Conservation (phyloP, 1,140 invertebrate genomes). For the Calliopsis andreniformis region DNA sequence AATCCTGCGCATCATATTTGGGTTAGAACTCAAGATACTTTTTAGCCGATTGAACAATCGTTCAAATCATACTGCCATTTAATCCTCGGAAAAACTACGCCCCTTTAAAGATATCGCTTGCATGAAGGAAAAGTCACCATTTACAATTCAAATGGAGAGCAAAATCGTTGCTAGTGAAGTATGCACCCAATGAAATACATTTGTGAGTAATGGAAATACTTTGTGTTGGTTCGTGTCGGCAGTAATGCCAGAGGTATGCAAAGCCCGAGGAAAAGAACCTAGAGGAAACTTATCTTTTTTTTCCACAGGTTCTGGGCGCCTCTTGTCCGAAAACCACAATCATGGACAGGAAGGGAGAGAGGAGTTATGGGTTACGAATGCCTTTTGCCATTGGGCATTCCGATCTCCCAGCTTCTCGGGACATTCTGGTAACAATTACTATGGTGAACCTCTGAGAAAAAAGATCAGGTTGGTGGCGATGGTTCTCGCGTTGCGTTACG, state of each 20-base stretch:
- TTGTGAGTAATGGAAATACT: constrained; percentile 63
- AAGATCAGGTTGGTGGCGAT: too few relatives aligned
- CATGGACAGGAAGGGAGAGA: constrained; percentile 18
- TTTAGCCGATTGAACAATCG: too few relatives aligned
- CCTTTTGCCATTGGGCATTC: constrained; percentile 45
- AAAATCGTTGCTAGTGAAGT: constrained; percentile 59
- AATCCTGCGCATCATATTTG: too few relatives aligned
- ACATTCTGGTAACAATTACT: constrained; percentile 46
- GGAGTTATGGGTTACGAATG: constrained; percentile 55
- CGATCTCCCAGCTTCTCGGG: constrained; percentile 32
- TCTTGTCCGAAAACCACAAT: constrained; percentile 32
- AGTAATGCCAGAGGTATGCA: constrained; percentile 55
- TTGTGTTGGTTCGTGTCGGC: constrained; percentile 55
- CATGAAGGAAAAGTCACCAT: constrained; percentile 44
- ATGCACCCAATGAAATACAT: constrained; percentile 59
- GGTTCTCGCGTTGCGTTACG: background rate
- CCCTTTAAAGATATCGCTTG: too few relatives aligned
- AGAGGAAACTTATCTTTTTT: constrained; percentile 49
- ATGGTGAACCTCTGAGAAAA: constrained; percentile 20
- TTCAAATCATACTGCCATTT: background rate
- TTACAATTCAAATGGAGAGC: constrained; percentile 57
- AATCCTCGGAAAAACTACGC: constrained; percentile 2
- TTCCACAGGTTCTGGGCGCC: background rate
- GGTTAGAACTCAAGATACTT: too few relatives aligned
- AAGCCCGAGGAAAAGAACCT: background rate